Evolutionary conservation across 2,797 vertebrate species (phyloP).

Genomic region (Parambassis ranga): DNA sequence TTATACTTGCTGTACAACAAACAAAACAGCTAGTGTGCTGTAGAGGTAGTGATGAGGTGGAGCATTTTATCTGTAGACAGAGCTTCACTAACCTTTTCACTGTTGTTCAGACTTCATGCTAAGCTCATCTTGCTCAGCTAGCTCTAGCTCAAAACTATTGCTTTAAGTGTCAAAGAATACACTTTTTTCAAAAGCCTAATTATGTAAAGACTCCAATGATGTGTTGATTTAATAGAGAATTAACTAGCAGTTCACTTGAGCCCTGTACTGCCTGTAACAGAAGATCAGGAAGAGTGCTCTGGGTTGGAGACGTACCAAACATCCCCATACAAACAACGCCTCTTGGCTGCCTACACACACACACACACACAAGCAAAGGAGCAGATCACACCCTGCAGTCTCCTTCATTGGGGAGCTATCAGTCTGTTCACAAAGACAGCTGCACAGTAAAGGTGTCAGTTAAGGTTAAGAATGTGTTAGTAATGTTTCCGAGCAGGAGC

Average conservation of each 20-base stretch:
- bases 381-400: constrained; percentile 21
- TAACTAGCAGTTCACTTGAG: neutral
- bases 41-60: too few species aligned
- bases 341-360: constrained; percentile 5
- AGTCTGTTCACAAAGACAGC: constrained; percentile 53
- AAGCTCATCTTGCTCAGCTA: too few species aligned
- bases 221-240: too few species aligned
- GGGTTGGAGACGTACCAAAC: constrained; percentile 2
- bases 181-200: neutral
- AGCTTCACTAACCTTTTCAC: too few species aligned
- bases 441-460: constrained; percentile 55
- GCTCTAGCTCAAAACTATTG: too few species aligned
- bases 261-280: neutral
- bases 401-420: constrained; percentile 48
- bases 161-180: neutral
- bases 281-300: neutral
- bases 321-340: constrained; percentile 18
- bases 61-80: too few species aligned
- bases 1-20: too few species aligned
- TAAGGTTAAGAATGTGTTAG: constrained; percentile 30
- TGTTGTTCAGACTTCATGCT: too few species aligned
- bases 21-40: too few species aligned
- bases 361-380: constrained; percentile 19
- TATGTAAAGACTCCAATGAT: neutral
- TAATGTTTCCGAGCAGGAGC: constrained; percentile 29